A percentile compares a stretch with the other conserved stretches of the same genome.
Evolutionary conservation across 2,113 vertebrate species (phyloP).

Genomic region (Leptobrachium ailaonicum): DNA sequence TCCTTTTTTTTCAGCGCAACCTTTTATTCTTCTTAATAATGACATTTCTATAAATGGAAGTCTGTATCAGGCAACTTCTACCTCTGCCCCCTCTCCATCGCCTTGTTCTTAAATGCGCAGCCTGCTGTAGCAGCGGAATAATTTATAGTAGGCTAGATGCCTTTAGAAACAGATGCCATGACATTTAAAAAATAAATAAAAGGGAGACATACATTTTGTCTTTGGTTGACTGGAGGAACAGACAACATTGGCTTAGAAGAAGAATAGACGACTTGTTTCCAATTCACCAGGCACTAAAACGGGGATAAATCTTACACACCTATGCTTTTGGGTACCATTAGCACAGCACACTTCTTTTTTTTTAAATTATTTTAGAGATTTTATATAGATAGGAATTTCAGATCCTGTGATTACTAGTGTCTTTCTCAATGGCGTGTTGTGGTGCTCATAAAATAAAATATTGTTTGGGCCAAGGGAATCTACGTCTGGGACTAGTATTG

Average conservation of each 20-base stretch:
- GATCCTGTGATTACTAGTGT: neutral
- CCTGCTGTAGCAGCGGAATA: slow-evolving; percentile 14
- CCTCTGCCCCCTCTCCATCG: slow-evolving; percentile 3
- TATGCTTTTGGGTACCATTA: neutral
- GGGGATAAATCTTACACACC: neutral
- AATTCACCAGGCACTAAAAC: neutral
- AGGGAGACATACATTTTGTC: slow-evolving; percentile 18
- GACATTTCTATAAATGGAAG: slow-evolving; percentile 44
- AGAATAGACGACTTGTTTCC: neutral
- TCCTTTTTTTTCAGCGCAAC: slow-evolving; percentile 14
- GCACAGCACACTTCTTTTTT: neutral
- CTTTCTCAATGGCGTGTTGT: neutral
- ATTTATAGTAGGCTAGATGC: slow-evolving; percentile 30
- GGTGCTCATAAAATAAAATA: neutral
- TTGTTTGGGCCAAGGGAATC: too few relatives aligned
- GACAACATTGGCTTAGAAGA: neutral
- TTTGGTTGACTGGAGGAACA: neutral
- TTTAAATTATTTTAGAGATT: too few relatives aligned
- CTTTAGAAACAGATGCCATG: slow-evolving; percentile 25
- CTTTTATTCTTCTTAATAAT: slow-evolving; percentile 38
- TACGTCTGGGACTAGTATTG: too few relatives aligned
- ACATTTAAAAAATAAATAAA: slow-evolving; percentile 30
- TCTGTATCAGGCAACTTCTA: slow-evolving; percentile 11
- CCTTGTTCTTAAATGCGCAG: slow-evolving; percentile 13
- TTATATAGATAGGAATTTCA: neutral